A percentile compares a stretch with the other conserved stretches of the same genome.
Evolutionary conservation across 2,113 vertebrate genomes (phyloP).

Genomic region (Coreoperca whiteheadi): DNA sequence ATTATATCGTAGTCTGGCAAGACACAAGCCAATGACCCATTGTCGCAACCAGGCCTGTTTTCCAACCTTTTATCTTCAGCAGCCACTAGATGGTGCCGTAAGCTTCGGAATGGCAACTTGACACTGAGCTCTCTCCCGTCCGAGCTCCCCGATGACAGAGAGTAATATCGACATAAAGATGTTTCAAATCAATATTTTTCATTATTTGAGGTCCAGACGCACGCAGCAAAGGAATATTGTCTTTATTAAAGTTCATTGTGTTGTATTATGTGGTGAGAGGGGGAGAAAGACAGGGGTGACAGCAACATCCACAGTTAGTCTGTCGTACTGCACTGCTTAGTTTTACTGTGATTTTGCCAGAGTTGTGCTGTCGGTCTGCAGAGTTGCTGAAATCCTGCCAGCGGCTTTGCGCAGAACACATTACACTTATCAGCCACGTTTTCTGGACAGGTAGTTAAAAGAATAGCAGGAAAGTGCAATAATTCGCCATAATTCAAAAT

Average conservation of each 20-base stretch:
- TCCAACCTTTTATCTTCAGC: not conserved
- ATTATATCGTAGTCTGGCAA: not conserved
- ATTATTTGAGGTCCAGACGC: constrained; percentile 82
- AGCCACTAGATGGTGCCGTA: constrained; percentile 76
- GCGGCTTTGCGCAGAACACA: not conserved
- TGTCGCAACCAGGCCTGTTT: not conserved
- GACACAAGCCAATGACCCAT: not conserved
- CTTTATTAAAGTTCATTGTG: constrained; percentile 85
- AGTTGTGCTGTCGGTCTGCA: not conserved
- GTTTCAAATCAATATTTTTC: constrained; percentile 85
- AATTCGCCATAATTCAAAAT: constrained; percentile 9
- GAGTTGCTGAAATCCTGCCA: not conserved
- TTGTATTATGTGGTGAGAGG: constrained; percentile 59
- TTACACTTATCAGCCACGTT: not conserved
- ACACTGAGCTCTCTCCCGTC: constrained; percentile 10
- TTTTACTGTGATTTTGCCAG: not conserved
- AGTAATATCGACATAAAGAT: constrained; percentile 76
- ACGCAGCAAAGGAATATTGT: constrained; percentile 79
- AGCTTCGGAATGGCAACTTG: constrained; percentile 45
- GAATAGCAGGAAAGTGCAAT: not conserved
- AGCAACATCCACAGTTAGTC: constrained; percentile 49
- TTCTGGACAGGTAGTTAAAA: constrained; percentile 19
- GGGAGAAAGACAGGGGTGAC: constrained; percentile 22
- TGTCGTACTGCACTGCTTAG: constrained; percentile 1
- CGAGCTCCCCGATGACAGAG: constrained; percentile 70